A percentile compares a stretch with the other conserved stretches of the same genome.
Evolutionary conservation across 53 echinoderm and acorn worm genomes (phyloP).

Genomic region (Mesocentrotus franciscanus): DNA sequence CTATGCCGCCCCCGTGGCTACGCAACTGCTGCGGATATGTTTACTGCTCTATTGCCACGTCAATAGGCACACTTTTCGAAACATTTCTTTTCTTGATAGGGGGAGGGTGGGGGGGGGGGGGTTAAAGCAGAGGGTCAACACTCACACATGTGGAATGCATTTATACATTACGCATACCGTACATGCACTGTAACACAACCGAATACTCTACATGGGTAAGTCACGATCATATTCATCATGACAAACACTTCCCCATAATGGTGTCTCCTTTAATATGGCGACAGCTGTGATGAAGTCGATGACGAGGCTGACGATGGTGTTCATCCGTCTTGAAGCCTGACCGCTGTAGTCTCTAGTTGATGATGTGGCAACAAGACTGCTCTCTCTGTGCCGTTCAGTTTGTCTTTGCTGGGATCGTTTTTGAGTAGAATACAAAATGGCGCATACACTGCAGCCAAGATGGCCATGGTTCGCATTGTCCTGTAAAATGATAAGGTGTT

Average conservation of each 20-base stretch:
- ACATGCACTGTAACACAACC: neutral
- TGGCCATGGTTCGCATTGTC: constrained; percentile 73
- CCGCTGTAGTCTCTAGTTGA: constrained; percentile 28
- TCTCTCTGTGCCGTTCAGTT: constrained; percentile 41
- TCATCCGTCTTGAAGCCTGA: constrained; percentile 42
- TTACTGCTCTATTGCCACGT: no score
- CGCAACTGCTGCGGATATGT: no score
- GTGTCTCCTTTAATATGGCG: neutral
- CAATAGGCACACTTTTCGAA: no score
- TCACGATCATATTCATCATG: neutral
- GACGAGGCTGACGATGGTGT: neutral
- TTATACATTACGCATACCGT: neutral
- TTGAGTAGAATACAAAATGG: constrained; percentile 69
- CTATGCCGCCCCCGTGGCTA: no score
- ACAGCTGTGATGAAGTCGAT: neutral
- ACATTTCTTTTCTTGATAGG: no score
- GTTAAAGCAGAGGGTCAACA: neutral
- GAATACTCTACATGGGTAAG: neutral
- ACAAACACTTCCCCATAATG: neutral
- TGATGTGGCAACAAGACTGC: constrained; percentile 43
- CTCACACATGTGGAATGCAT: no score
- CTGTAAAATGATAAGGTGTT: constrained; percentile 8
- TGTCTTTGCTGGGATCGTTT: constrained; percentile 29
- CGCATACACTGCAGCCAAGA: constrained; percentile 67
- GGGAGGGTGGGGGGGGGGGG: neutral